A percentile compares a stretch with the other conserved stretches of the same genome.
These are phyloP conservation scores for Melanchra persicariae DNA, from an alignment of 2,888 invertebrate genomes.

Conservation along the genomic window DNA sequence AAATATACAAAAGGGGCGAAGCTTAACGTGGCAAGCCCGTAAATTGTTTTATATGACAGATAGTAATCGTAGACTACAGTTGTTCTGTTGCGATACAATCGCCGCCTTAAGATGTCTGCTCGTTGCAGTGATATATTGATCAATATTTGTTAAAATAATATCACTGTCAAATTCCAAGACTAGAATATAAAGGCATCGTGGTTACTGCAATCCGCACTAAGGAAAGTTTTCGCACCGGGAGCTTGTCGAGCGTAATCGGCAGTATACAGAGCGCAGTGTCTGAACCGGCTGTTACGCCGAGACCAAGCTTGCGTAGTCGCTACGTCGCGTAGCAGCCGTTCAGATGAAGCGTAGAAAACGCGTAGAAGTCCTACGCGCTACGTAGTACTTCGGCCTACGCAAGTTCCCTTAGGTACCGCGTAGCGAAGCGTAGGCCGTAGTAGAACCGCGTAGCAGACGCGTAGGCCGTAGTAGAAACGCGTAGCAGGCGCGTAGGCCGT, in stretches of 20 bases:
- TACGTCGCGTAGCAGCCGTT: constrained; percentile 7
- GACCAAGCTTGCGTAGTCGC: constrained; percentile 3
- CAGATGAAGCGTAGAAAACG: constrained; percentile 6
- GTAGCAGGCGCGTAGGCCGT: neutral
- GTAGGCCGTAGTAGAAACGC: neutral
- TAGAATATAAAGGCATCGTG: neutral
- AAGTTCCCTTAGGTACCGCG: constrained; percentile 8
- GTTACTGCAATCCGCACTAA: neutral
- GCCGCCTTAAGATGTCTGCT: constrained; percentile 66
- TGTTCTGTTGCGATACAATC: constrained; percentile 77
- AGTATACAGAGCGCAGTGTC: neutral
- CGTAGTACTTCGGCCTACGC: neutral
- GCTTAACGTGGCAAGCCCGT: constrained; percentile 75
- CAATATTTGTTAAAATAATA: constrained; percentile 45
- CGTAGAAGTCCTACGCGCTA: constrained; percentile 22
- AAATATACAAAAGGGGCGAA: constrained; percentile 81
- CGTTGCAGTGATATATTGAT: constrained; percentile 49
- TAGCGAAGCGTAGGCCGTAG: constrained; percentile 5
- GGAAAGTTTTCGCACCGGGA: neutral
- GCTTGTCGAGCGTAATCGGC: neutral
- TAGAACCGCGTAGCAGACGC: neutral
- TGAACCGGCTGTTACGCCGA: neutral
- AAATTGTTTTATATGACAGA: constrained; percentile 84
- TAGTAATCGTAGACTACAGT: constrained; percentile 73
- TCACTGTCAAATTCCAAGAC: constrained; percentile 33